Base-by-base conservation (phyloP, 2,113 vertebrate species). In the Amphiprion ocellaris region DNA sequence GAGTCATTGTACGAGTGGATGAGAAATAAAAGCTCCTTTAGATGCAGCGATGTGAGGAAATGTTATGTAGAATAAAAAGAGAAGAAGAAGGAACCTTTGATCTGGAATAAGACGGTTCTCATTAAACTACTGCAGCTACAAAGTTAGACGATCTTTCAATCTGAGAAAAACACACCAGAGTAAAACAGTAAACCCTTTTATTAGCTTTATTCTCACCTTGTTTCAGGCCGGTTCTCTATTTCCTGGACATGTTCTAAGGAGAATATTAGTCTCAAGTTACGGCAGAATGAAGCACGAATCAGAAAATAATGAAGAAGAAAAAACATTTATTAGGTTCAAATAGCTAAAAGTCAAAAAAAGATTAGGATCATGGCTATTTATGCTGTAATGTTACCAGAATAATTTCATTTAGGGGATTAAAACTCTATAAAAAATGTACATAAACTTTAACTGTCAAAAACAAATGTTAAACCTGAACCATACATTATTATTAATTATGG, bases 61-160 rank as follows among this genome's bases (percentile, higher is more conserved):
- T 28, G 15, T 78, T 33, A 19, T 59, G 70, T 7, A 23, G 58
- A n/a, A 58, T 61, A 59, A 74, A 54, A 58, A 66, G 46, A 60
- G 61, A 33, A 33, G 0, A 1, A 8, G 66, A 74, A 47, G 56
- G 74, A 4, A 54, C 82, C 68, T 84, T 86, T 89, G 68, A 87
- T 77, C 72, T 80, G 19, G 0, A 26, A 47, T 23, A 2, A 77
- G 71, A 49, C 41, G 39, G 71, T 16, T 0, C 61, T 64, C 33
- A 56, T 44, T 52, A 8, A 60, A 70, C 78, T 50, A 73, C 75
- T 75, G 80, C 72, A 85, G 69, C 41, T 37, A 23, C 55, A 64
- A 69, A 66, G 23, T 61, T n/a, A 82, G 55, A 74, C 2, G 39
- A 78, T 74, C 55, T 60, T 73, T 79, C 74, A 72, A 19, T 56